Base-by-base conservation (phyloP, 2,888 invertebrate genomes). In the Perizoma flavofasciatum region DNA sequence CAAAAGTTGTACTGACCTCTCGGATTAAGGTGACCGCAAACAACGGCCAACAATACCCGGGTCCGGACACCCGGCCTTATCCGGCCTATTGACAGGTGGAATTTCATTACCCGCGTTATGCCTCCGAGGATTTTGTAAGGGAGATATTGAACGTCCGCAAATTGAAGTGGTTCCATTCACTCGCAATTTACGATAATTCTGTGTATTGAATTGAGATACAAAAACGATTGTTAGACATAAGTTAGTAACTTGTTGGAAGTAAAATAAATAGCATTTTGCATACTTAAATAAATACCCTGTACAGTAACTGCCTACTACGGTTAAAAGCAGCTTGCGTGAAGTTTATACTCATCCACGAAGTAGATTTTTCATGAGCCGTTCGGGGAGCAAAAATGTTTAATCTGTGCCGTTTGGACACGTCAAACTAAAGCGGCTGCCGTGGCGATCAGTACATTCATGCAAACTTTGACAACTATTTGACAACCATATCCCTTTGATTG, bases 41-140 rank as follows among this genome's bases (percentile, higher is more conserved):
- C 59, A 61, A 45, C 49, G 51, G 45, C 47, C 37, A 11, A 57
- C 59, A 59, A 63, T 64, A 37, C 54, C 60, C 58, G 50, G 45
- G 22, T 33, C 48, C 55, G 51, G 48, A 34, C 34, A 40, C 46
- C 64, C 49, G 61, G 58, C 5, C 40, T 70, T 63, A 67, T 66
- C 70, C 68, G 55, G 60, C 60, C 64, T 64, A 68, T 70, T 66
- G 68, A 68, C 68, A 66, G 69, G 65, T 69, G 65, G 66, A 67
- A 66, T 70, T 68, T 68, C 66, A 70, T 70, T 68, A 68, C 59
- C 61, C 53, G 37, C 58, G 59, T 61, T 60, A 63, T 61, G 55
- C 67, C 56, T 61, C 43, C 55, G 40, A 59, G 62, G 49, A 44
- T 58, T 54, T 46, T 33, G 59, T 51, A 8, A 33, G 11, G 49